phyloP scores from a whole-genome alignment of 2,888 invertebrate species.

The Corythucha ciliata region DNA sequence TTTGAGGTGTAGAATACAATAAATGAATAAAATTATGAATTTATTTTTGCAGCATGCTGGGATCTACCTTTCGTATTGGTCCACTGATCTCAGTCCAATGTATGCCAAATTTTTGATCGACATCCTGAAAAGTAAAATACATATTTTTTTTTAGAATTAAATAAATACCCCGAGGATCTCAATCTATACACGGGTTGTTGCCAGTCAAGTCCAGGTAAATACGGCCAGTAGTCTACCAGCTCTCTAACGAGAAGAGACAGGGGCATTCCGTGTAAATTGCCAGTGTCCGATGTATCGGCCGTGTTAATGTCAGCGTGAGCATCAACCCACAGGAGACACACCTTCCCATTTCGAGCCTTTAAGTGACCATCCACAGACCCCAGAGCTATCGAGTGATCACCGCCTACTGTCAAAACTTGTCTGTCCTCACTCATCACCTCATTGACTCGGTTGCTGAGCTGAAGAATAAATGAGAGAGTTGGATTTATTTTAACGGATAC shows the following conservation, averaged over 20 bases:
- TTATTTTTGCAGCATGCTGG: conserved; percentile 27
- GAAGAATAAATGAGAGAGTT: conserved; percentile 16
- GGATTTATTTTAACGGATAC: no score
- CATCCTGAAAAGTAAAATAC: conserved; percentile 46
- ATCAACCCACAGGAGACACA: conserved; percentile 80
- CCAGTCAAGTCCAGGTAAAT: conserved; percentile 72
- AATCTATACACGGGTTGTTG: conserved; percentile 57
- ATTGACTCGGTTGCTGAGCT: conserved; percentile 52
- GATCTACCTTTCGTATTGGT: conserved; percentile 58
- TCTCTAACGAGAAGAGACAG: conserved; percentile 68
- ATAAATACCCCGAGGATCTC: not conserved
- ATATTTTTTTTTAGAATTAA: not conserved
- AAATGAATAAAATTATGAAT: no score
- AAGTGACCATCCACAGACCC: conserved; percentile 71
- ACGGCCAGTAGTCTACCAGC: conserved; percentile 62
- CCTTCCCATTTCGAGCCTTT: conserved; percentile 47
- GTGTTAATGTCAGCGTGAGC: conserved; percentile 91
- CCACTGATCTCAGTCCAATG: conserved; percentile 75
- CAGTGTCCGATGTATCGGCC: conserved; percentile 66
- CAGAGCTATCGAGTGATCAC: conserved; percentile 81
- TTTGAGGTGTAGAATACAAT: not conserved
- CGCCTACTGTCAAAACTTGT: conserved; percentile 68
- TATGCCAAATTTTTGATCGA: conserved; percentile 60
- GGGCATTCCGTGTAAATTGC: conserved; percentile 71
- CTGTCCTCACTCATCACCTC: conserved; percentile 54